These are phyloP conservation scores for Botrylloides violaceus DNA, from an alignment of 23 tunicate genomes.

Conservation along the genomic window DNA sequence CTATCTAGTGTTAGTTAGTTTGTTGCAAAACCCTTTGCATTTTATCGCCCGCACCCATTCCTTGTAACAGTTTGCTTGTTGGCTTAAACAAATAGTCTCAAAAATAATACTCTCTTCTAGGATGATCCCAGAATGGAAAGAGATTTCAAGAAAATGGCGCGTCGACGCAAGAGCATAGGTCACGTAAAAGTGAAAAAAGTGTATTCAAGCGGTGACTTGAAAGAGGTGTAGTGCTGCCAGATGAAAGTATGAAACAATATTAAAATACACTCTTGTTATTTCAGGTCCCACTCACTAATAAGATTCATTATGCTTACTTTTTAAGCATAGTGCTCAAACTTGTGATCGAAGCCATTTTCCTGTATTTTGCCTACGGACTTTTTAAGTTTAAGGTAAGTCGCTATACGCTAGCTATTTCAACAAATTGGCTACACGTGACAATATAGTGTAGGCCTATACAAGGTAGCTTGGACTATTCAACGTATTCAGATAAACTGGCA, in stretches of 20 bases:
- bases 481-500: too few species aligned
- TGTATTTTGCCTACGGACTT: conserved; percentile 55
- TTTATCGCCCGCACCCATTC: too few species aligned
- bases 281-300: conserved; percentile 67
- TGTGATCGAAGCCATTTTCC: conserved; percentile 60
- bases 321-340: conserved; percentile 44
- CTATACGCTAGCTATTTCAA: too few species aligned
- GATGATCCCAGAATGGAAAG: conserved; percentile 32
- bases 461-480: too few species aligned
- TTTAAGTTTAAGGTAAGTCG: conserved; percentile 69
- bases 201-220: conserved; percentile 55
- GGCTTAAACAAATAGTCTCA: too few species aligned
- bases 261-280: not conserved
- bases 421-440: too few species aligned
- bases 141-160: conserved; percentile 66
- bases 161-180: conserved; percentile 58
- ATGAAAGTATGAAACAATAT: not conserved
- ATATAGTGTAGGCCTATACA: too few species aligned
- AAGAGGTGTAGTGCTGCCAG: conserved; percentile 42
- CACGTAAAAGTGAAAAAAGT: conserved; percentile 54
- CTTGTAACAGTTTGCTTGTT: too few species aligned
- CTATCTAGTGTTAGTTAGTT: too few species aligned
- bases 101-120: not conserved
- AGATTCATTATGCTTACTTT: conserved; percentile 68
- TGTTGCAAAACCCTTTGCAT: too few species aligned